Evolutionary conservation across 2,797 vertebrate species (phyloP), one percentile per base, ranked within the genome.

Genomic region (Amniataba percoides): DNA sequence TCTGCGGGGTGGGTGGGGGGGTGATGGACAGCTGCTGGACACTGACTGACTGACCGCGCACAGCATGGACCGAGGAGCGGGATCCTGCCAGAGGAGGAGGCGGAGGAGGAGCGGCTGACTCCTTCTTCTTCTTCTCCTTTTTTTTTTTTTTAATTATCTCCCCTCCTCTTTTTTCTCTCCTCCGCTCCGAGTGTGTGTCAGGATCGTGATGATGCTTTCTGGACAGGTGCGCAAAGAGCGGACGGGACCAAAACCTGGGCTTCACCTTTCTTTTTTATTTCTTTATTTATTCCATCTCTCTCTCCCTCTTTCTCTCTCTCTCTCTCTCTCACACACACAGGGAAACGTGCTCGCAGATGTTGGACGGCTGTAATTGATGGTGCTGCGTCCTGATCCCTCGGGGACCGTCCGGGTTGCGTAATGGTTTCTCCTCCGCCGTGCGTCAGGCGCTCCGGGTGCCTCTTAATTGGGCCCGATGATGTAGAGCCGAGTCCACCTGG

Each of bases 401-500:
- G 74, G 75, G 89, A 85, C 61, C 0, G 14, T 64, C 68, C 11
- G 81, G 70, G 59, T 71, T 87, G 87, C 78, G 84, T 82, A 80
- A 80, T 72, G 86, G 40, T 51, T 84, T 82, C 40, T 69, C 79
- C 65, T 45, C 69, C 49, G 70, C 53, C 40, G 42, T 51, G 53
- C 69, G 74, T 76, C 79, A 64, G 43, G 39, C 66, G 84, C 84
- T 83, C 84, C 78, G 89, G 88, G 87, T 77, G 67, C 51, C 3
- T 34, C 70, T 40, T 93, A 91, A 93, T 93, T 92, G 88, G 91
- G 86, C 88, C 88, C 89, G 62, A 84, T 87, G 89, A 91, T 92
- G 89, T 89, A 76, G 87, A 86, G 72, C n/a, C 78, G 83, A 83
- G 73, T 92, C 88, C 89, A 89, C 89, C 87, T 82, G 89, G 90